phyloP scores from a whole-genome alignment of 2,888 invertebrate species.

The Xanthorhoe spadicearia region DNA sequence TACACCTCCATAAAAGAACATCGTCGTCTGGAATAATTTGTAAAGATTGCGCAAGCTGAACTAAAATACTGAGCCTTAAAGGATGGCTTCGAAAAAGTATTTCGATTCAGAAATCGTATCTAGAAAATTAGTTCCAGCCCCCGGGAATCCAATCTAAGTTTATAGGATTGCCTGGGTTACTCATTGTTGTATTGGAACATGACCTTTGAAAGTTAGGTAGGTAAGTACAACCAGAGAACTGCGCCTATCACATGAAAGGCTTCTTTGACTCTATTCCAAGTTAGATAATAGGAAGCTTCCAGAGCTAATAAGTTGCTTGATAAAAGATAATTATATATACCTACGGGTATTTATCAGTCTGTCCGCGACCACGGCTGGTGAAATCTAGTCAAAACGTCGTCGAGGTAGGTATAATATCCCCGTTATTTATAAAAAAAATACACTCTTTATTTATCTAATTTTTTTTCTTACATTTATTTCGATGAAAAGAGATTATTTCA shows the following conservation, averaged over 20 bases:
- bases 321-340: too few relatives aligned
- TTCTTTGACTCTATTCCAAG: not conserved
- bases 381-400: too few relatives aligned
- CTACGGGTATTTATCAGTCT: too few relatives aligned
- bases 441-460: too few relatives aligned
- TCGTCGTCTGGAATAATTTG: too few relatives aligned
- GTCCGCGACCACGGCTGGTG: too few relatives aligned
- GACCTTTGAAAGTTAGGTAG: not conserved
- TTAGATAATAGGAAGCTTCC: not conserved
- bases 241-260: not conserved
- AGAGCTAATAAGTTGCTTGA: not conserved
- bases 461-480: too few relatives aligned
- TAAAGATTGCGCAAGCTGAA: too few relatives aligned
- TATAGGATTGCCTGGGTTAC: not conserved
- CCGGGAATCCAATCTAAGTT: conserved; percentile 1
- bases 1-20: too few relatives aligned
- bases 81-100: not conserved
- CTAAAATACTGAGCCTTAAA: not conserved
- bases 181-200: not conserved
- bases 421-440: too few relatives aligned
- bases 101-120: not conserved
- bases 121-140: not conserved
- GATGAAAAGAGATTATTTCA: too few relatives aligned
- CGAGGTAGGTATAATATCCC: too few relatives aligned
- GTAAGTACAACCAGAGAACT: not conserved